Evolutionary conservation across 2,797 vertebrate genomes (phyloP).

Genomic region (Adrianichthys oophorus): DNA sequence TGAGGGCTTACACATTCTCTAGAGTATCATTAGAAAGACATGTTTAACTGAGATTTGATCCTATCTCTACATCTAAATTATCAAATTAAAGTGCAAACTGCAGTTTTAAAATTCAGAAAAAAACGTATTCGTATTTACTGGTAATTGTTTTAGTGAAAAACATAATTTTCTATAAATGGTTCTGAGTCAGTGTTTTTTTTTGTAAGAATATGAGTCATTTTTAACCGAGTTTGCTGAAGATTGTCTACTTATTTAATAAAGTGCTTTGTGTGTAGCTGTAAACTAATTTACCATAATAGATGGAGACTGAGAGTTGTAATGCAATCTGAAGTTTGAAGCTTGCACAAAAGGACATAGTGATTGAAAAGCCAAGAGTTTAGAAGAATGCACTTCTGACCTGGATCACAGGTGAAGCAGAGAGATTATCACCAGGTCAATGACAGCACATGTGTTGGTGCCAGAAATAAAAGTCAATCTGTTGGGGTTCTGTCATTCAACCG

Average conservation of each 20-base stretch:
- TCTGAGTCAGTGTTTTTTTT: too few relatives aligned
- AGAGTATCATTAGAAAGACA: too few relatives aligned
- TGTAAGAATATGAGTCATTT: too few relatives aligned
- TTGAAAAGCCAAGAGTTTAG: constrained; percentile 1
- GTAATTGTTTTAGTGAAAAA: too few relatives aligned
- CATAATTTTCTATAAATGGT: too few relatives aligned
- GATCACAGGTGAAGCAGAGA: constrained; percentile 19
- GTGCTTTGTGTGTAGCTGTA: constrained; percentile 3
- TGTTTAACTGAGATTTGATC: too few relatives aligned
- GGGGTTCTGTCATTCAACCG: background rate
- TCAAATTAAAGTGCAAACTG: too few relatives aligned
- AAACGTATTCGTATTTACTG: too few relatives aligned
- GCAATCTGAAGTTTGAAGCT: background rate
- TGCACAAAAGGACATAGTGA: background rate
- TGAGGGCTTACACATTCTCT: too few relatives aligned
- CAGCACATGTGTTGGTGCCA: constrained; percentile 4
- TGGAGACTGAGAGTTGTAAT: background rate
- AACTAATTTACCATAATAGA: background rate
- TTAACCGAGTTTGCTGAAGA: too few relatives aligned
- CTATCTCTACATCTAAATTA: too few relatives aligned
- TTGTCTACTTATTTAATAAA: background rate
- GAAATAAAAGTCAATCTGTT: constrained; percentile 19
- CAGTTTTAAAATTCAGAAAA: too few relatives aligned
- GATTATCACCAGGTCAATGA: constrained; percentile 19
- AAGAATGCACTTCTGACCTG: constrained; percentile 8